Conservation (phyloP, 2,888 invertebrate genomes). For the Yponomeuta evonymella region DNA sequence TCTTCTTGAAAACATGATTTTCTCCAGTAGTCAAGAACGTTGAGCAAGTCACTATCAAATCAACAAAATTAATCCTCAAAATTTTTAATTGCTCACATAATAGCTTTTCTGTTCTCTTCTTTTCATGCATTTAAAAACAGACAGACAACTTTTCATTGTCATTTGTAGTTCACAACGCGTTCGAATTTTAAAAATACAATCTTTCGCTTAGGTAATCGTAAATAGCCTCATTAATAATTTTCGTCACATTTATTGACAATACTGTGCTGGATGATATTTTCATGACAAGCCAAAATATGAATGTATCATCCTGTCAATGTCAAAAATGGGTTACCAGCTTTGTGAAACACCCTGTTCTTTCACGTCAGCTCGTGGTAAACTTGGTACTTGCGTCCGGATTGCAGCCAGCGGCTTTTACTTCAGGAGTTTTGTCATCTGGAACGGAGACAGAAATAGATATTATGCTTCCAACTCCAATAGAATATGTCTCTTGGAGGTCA, state of each 20-base stretch:
- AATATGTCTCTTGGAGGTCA: too few relatives aligned
- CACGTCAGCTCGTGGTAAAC: constrained; percentile 61
- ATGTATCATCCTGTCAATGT: background rate
- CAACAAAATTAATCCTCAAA: constrained; percentile 17
- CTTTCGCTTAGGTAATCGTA: constrained; percentile 38
- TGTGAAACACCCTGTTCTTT: constrained; percentile 24
- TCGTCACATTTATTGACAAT: background rate
- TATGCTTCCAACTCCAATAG: too few relatives aligned
- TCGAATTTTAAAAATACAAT: constrained; percentile 48
- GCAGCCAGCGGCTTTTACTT: constrained; percentile 34
- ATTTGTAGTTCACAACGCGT: constrained; percentile 59
- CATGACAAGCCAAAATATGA: too few relatives aligned
- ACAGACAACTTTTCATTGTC: background rate
- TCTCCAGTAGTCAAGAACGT: constrained; percentile 21
- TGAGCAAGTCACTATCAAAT: constrained; percentile 50
- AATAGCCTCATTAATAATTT: constrained; percentile 25
- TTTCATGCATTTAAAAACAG: background rate
- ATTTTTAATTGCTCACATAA: background rate
- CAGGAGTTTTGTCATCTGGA: constrained; percentile 72
- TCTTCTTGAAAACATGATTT: constrained; percentile 50
- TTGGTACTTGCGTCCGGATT: constrained; percentile 46
- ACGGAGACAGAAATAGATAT: constrained; percentile 22
- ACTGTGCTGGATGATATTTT: background rate
- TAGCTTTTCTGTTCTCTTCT: background rate
- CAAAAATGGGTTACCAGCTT: background rate